Evolutionary conservation across 30 jellyfish, hydroid and myxozoan genomes (phyloP).

Genomic region (Hydractinia echinata): DNA sequence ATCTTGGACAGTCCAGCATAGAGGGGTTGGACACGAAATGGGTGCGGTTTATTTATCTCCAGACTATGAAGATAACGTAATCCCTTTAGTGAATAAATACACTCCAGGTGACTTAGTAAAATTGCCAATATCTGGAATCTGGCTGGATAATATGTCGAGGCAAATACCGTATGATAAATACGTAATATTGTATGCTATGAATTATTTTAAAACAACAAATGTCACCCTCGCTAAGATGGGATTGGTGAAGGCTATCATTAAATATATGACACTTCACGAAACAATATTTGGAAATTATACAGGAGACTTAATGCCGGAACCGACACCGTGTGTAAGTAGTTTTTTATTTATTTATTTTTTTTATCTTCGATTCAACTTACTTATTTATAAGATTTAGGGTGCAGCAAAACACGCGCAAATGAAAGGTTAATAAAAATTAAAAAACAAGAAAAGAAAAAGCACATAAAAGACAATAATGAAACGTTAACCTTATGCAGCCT

Average conservation of each 20-base stretch:
- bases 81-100: slow-evolving; percentile 37
- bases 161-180: slow-evolving; percentile 44
- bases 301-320: slow-evolving; percentile 91
- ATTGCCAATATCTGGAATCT: slow-evolving; percentile 60
- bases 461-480: too few species aligned
- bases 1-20: slow-evolving; percentile 41
- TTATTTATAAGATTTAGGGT: not conserved
- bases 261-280: slow-evolving; percentile 43
- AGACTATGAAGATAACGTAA: slow-evolving; percentile 67
- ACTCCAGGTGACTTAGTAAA: slow-evolving; percentile 40
- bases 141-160: slow-evolving; percentile 45
- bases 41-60: slow-evolving; percentile 79
- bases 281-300: slow-evolving; percentile 58
- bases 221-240: slow-evolving; percentile 6
- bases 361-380: not conserved
- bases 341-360: not conserved
- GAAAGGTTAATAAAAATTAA: not conserved
- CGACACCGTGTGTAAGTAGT: slow-evolving; percentile 34
- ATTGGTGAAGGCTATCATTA: slow-evolving; percentile 35
- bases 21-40: slow-evolving; percentile 81
- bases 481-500: too few species aligned
- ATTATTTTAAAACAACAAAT: slow-evolving; percentile 37
- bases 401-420: not conserved
- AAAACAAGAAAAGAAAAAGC: not conserved
- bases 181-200: slow-evolving; percentile 32